Evolutionary conservation across 2,888 invertebrate genomes (phyloP).

Genomic region (Yponomeuta plumbellus): DNA sequence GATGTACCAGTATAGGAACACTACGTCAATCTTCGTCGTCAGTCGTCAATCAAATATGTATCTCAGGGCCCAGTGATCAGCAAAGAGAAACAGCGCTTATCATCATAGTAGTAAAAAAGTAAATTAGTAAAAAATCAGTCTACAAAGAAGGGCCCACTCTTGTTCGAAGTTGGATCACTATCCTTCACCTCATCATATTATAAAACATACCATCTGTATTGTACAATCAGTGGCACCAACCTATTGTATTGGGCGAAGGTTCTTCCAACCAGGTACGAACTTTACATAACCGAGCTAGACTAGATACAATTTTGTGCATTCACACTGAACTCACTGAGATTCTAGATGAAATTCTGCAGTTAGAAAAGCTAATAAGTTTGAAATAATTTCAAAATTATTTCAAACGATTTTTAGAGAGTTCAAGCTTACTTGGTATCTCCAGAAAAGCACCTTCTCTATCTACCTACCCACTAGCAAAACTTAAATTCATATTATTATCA

Average conservation of each 20-base stretch:
- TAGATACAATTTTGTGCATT: constrained; percentile 7
- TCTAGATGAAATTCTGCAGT: not conserved
- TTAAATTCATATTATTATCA: not conserved
- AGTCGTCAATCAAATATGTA: too few relatives aligned
- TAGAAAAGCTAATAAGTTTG: too few relatives aligned
- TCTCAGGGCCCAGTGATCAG: not conserved
- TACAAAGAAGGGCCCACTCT: constrained; percentile 46
- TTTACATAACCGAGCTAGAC: constrained; percentile 10
- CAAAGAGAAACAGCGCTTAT: constrained; percentile 29
- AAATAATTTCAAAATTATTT: too few relatives aligned
- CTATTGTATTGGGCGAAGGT: not conserved
- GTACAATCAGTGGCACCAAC: not conserved
- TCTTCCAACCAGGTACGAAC: constrained; percentile 14
- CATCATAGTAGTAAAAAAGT: constrained; percentile 28
- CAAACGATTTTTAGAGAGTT: too few relatives aligned
- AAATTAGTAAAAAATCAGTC: constrained; percentile 58
- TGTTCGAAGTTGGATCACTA: constrained; percentile 45
- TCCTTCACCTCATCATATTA: constrained; percentile 12
- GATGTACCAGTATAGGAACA: not conserved
- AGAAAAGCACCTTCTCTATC: too few relatives aligned
- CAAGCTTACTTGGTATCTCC: too few relatives aligned
- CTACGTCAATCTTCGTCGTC: too few relatives aligned
- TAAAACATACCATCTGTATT: not conserved
- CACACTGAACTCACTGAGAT: constrained; percentile 2
- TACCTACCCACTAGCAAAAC: not conserved